These are phyloP conservation scores for Plecturocebus donacophilus DNA, from an alignment of 2,113 vertebrate species.

Conservation along the genomic window DNA sequence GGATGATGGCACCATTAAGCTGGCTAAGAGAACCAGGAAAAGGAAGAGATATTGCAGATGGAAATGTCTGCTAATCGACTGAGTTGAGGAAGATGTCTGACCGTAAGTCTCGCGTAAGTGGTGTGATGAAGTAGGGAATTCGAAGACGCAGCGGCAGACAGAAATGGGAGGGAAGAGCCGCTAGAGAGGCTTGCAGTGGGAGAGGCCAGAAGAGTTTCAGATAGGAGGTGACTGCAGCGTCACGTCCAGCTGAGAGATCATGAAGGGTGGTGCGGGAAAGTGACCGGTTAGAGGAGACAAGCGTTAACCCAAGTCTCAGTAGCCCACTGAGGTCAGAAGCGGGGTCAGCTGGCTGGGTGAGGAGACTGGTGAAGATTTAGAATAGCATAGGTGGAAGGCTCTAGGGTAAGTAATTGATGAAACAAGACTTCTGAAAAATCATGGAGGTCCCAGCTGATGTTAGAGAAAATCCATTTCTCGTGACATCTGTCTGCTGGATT, in stretches of 20 bases:
- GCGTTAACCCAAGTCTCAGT: background rate
- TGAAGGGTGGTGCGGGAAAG: background rate
- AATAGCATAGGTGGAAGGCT: background rate
- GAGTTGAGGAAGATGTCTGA: background rate
- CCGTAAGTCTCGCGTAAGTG: fast-evolving
- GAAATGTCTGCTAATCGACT: background rate
- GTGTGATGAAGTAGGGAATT: background rate
- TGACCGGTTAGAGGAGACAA: background rate
- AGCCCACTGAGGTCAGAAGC: background rate
- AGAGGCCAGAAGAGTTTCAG: background rate
- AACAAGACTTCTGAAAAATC: background rate
- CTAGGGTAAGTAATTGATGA: background rate
- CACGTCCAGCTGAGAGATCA: background rate
- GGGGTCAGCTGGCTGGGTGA: background rate
- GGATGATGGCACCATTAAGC: background rate
- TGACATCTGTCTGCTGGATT: background rate
- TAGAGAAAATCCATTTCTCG: background rate
- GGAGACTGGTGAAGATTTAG: background rate
- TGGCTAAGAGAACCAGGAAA: background rate
- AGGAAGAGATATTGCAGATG: background rate
- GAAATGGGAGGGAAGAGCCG: background rate
- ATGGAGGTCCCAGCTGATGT: background rate
- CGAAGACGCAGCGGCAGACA: background rate
- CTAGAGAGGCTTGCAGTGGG: background rate
- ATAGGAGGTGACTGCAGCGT: background rate